phyloP scores from a whole-genome alignment of 1,140 invertebrate genomes.

The Drosophila miranda region DNA sequence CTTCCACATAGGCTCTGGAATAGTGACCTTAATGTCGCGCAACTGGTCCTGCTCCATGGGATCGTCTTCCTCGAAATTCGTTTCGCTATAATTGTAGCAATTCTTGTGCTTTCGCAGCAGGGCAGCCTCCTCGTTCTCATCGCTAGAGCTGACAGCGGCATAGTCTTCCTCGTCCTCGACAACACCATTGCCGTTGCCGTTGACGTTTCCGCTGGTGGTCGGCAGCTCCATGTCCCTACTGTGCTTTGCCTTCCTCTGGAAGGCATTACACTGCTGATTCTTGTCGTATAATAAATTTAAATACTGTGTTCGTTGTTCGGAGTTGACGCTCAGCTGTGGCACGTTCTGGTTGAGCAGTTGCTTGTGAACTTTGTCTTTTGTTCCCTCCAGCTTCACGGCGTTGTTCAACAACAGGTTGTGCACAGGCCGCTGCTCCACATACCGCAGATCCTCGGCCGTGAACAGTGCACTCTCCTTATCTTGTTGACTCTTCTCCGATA shows the following conservation, averaged over 20 bases:
- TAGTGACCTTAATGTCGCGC: conserved; percentile 67
- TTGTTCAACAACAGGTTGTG: conserved; percentile 67
- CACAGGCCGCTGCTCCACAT: conserved; percentile 62
- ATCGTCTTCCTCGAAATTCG: conserved; percentile 81
- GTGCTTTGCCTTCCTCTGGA: conserved; percentile 1
- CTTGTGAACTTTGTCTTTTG: conserved; percentile 69
- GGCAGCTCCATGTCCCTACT: conserved; percentile 37
- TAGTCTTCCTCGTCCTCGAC: conserved; percentile 72
- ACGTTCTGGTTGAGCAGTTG: conserved; percentile 54
- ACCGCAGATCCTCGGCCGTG: conserved; percentile 55
- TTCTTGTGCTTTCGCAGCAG: conserved; percentile 63
- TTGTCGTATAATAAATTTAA: conserved; percentile 68
- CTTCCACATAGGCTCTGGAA: conserved; percentile 76
- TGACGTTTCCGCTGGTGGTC: conserved; percentile 44
- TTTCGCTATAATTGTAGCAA: conserved; percentile 74
- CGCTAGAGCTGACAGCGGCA: conserved; percentile 52
- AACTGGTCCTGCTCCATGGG: conserved; percentile 75
- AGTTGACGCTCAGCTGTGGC: conserved; percentile 23
- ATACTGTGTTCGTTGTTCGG: conserved; percentile 62
- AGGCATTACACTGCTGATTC: conserved; percentile 26
- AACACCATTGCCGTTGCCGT: conserved; percentile 42
- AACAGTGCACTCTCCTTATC: conserved; percentile 66
- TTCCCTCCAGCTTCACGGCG: conserved; percentile 36
- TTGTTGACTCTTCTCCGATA: conserved; percentile 17
- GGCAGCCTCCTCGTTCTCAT: conserved; percentile 65